Conservation (phyloP, 2,113 vertebrate genomes). For the Bubalus kerabau region DNA sequence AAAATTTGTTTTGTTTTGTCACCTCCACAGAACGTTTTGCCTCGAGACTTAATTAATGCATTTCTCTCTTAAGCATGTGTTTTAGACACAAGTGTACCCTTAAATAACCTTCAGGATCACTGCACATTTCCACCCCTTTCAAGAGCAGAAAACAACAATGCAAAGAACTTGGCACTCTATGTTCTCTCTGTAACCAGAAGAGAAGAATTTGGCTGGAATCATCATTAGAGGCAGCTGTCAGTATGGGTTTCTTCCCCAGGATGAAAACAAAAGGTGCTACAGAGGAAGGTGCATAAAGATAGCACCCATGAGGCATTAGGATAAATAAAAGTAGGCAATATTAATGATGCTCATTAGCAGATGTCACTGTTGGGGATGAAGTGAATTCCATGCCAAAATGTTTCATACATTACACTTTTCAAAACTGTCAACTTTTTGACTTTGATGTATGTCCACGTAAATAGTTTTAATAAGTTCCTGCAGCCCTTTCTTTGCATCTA, state of each 20-base stretch:
- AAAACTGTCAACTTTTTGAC: conserved; percentile 59
- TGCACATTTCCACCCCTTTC: conserved; percentile 45
- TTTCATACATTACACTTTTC: conserved; percentile 51
- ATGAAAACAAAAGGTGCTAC: conserved; percentile 21
- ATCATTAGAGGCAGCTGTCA: conserved; percentile 37
- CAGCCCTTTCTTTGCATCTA: conserved; percentile 35
- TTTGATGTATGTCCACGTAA: conserved; percentile 59
- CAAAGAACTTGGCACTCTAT: background rate
- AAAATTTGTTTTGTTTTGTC: conserved; percentile 68
- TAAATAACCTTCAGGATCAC: conserved; percentile 57
- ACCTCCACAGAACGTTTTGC: conserved; percentile 52
- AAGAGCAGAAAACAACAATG: conserved; percentile 26
- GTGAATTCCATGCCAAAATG: background rate
- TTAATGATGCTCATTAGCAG: conserved; percentile 60
- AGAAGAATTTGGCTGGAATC: conserved; percentile 19
- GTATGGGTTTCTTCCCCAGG: background rate
- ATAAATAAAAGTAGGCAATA: conserved; percentile 61
- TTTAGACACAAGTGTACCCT: conserved; percentile 51
- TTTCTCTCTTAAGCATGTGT: conserved; percentile 53
- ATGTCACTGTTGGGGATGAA: conserved; percentile 45
- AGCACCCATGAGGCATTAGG: conserved; percentile 14
- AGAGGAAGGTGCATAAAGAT: conserved; percentile 42
- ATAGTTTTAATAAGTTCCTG: conserved; percentile 58
- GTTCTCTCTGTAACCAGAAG: background rate
- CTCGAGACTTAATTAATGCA: conserved; percentile 61